Evolutionary conservation across 2,888 invertebrate genomes (phyloP).

Genomic region (Megastigmus dorsalis): DNA sequence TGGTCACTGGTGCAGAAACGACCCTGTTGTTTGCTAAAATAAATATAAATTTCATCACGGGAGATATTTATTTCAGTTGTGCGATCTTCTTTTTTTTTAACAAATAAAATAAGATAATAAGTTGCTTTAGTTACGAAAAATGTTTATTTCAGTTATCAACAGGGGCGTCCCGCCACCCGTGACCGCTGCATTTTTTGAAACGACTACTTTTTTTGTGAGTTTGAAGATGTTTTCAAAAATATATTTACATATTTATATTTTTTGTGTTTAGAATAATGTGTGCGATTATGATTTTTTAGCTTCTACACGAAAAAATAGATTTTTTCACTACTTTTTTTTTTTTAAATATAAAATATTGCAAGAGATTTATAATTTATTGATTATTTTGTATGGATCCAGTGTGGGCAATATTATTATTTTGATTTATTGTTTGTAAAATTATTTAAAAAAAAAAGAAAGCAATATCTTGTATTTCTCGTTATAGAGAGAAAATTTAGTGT

Average conservation of each 20-base stretch:
- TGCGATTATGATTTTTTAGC: constrained; percentile 27
- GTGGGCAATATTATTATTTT: too few relatives aligned
- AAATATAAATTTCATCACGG: constrained; percentile 22
- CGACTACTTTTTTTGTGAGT: constrained; percentile 51
- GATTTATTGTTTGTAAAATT: too few relatives aligned
- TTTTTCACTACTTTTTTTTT: neutral
- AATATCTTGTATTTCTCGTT: too few relatives aligned
- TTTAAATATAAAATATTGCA: too few relatives aligned
- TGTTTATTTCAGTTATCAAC: constrained; percentile 50
- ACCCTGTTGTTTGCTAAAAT: constrained; percentile 33
- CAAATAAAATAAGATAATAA: too few relatives aligned
- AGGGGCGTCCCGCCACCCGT: constrained; percentile 51
- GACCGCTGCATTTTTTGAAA: constrained; percentile 50
- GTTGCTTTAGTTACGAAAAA: constrained; percentile 28
- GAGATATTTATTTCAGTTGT: constrained; percentile 24
- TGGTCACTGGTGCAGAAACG: constrained; percentile 11
- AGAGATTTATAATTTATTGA: too few relatives aligned
- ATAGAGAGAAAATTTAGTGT: too few relatives aligned
- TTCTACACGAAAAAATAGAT: neutral
- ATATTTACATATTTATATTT: constrained; percentile 20
- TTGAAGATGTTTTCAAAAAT: constrained; percentile 38
- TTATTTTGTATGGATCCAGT: too few relatives aligned
- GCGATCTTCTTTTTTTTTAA: too few relatives aligned
- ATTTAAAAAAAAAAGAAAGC: too few relatives aligned
- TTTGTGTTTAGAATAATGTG: constrained; percentile 4